Evolutionary conservation across 1,140 invertebrate species (phyloP).

Genomic region (Pinna nobilis): DNA sequence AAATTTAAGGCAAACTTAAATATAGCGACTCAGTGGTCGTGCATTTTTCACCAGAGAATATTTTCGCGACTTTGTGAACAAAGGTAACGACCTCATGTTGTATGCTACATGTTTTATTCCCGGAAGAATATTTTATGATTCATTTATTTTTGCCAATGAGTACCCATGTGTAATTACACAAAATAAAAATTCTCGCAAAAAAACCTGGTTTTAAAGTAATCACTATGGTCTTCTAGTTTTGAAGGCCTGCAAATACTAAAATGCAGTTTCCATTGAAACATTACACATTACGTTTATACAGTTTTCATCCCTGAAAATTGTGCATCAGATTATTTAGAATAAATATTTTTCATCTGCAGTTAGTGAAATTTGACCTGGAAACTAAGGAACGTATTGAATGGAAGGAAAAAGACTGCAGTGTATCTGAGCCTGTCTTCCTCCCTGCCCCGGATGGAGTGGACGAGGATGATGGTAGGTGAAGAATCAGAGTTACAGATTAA

Average conservation of each 20-base stretch:
- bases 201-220: not conserved
- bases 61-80: too few species aligned
- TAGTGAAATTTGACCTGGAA: slow-evolving; percentile 70
- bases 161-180: too few species aligned
- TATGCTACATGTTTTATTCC: too few species aligned
- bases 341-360: slow-evolving; percentile 3
- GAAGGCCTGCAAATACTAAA: not conserved
- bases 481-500: not conserved
- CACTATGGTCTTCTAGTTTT: not conserved
- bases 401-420: slow-evolving; percentile 84
- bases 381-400: slow-evolving; percentile 76
- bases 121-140: too few species aligned
- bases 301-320: not conserved
- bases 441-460: slow-evolving; percentile 79
- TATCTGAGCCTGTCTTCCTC: slow-evolving; percentile 92
- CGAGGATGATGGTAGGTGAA: slow-evolving; percentile 70
- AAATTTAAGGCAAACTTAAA: too few species aligned
- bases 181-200: too few species aligned
- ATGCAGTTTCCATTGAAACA: not conserved
- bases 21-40: too few species aligned
- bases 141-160: too few species aligned
- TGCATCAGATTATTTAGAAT: not conserved
- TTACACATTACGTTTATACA: too few species aligned
- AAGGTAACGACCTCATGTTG: too few species aligned
- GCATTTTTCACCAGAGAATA: too few species aligned